phyloP scores from a whole-genome alignment of 2,797 vertebrate species.

The Channallabes apus region DNA sequence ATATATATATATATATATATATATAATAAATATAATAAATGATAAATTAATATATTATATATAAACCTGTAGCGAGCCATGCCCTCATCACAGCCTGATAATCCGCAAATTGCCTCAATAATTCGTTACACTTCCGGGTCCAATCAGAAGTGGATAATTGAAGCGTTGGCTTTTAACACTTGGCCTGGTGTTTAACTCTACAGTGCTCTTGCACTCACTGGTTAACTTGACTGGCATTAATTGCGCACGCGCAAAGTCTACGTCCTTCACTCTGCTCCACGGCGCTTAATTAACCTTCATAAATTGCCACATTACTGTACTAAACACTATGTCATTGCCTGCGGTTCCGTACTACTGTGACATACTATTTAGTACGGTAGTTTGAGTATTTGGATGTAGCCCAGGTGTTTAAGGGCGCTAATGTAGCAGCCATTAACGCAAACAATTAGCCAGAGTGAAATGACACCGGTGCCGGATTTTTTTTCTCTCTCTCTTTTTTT shows the following conservation, averaged over 20 bases:
- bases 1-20: not conserved
- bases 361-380: conserved; percentile 24
- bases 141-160: conserved; percentile 71
- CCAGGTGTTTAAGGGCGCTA: conserved; percentile 79
- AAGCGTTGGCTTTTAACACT: conserved; percentile 74
- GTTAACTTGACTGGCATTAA: conserved; percentile 59
- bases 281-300: conserved; percentile 79
- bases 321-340: conserved; percentile 14
- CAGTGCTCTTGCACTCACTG: conserved; percentile 61
- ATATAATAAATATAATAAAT: not conserved
- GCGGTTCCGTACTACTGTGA: not conserved
- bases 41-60: not conserved
- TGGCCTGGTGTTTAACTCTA: conserved; percentile 66
- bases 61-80: not conserved
- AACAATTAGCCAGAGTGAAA: conserved; percentile 68
- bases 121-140: conserved; percentile 58
- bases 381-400: conserved; percentile 49
- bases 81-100: conserved; percentile 19
- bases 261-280: conserved; percentile 70
- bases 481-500: not conserved
- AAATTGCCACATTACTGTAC: conserved; percentile 68
- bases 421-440: conserved; percentile 78
- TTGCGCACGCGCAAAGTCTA: conserved; percentile 67
- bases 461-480: conserved; percentile 55
- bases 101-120: conserved; percentile 30